These are phyloP conservation scores for Mycogona germanica DNA, from an alignment of 2,888 invertebrate genomes.

Conservation along the genomic window DNA sequence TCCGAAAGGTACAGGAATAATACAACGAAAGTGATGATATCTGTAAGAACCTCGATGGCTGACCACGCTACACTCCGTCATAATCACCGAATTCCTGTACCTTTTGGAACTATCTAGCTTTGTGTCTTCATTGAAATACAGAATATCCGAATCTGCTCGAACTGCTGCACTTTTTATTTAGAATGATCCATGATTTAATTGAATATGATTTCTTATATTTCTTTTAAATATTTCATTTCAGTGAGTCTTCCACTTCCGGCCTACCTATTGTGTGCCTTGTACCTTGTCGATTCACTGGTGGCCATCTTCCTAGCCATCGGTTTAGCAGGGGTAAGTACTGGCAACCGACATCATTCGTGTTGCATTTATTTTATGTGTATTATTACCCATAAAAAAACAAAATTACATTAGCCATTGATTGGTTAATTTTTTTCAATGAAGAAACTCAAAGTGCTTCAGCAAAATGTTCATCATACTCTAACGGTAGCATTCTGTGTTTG, in stretches of 20 bases:
- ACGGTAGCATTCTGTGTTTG: neutral
- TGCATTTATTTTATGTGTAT: neutral
- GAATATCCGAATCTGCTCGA: no score
- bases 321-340: slow-evolving; percentile 10
- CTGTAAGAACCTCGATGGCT: no score
- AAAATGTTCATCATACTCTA: neutral
- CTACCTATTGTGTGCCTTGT: slow-evolving; percentile 16
- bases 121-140: no score
- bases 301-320: slow-evolving; percentile 10
- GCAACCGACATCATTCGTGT: neutral
- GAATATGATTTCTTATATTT: no score
- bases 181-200: no score
- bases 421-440: neutral
- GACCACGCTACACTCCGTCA: no score
- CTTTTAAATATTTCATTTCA: slow-evolving; percentile 7
- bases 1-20: no score
- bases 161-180: no score
- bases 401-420: no score
- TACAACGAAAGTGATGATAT: no score
- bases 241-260: slow-evolving; percentile 16
- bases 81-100: no score
- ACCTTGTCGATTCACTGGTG: slow-evolving; percentile 3
- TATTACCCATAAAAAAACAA: neutral
- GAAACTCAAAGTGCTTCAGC: neutral
- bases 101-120: no score